Base-by-base conservation (phyloP, 2,888 invertebrate genomes). In the Cerceris ruficornis region DNA sequence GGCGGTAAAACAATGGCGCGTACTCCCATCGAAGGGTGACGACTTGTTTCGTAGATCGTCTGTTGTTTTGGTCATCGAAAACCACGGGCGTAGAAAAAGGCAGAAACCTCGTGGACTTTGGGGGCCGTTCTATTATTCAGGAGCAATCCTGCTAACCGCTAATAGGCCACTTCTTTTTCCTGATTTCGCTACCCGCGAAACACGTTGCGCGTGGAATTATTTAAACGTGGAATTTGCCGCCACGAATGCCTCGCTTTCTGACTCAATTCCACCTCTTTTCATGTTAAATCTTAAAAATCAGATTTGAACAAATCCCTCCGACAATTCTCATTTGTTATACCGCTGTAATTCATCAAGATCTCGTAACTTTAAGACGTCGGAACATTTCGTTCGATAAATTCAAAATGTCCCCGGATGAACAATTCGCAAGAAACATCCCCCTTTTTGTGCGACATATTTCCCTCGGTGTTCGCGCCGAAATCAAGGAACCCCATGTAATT, bases 1-100 rank as follows among this genome's bases (percentile, higher is more conserved):
- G 80, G 85, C 54, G 85, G 82, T 86, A 85, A 86, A 80, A 67
- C 68, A 49, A 17, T 14, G 42, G 17, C 52, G 43, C 14, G 15
- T 28, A 58, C 49, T 39, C 69, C 82, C 78, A 84, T 82, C 62
- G 9, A 71, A 52, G 62, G 49, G 41, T 67, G 28, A n/a, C 15
- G 13, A 15, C 62, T 7, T 46, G 17, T 62, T 71, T 62, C n/a
- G 49, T 17, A 39, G 41, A 13, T 17, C 60, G 42, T 55, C 58
- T 49, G 41, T 41, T 13, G 61, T 57, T 91, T 90, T 89, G 89
- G 88, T 90, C 90, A 88, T 85, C 88, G 88, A 89, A 89, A 70
- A 52, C 28, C 57, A 86, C 85, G 80, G 83, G 67, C 69, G 80
- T 28, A 28, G 28, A 28, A 28, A 28, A 28, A 4, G 28, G 28